Conservation (phyloP, 2,888 invertebrate genomes). For the Hypselothyrea guttata region DNA sequence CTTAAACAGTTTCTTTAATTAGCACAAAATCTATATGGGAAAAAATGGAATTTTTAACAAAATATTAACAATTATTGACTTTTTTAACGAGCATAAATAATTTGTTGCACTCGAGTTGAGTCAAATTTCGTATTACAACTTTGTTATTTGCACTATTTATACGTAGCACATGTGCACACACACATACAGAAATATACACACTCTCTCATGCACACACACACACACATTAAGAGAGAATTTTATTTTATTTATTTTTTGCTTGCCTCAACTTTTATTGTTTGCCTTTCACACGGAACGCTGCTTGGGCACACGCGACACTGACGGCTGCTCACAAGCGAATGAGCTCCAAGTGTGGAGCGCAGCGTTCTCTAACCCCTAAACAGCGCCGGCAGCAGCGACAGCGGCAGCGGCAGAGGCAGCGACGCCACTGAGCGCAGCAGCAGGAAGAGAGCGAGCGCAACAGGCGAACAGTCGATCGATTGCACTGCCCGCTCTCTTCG, state of each 20-base stretch:
- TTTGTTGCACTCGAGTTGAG: conserved; percentile 27
- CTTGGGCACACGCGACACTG: conserved; percentile 75
- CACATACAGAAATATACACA: conserved; percentile 17
- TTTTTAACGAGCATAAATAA: conserved; percentile 9
- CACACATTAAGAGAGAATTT: no score
- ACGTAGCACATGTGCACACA: conserved; percentile 21
- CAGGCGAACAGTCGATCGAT: conserved; percentile 9
- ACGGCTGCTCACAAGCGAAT: conserved; percentile 77
- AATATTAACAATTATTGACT: conserved; percentile 6
- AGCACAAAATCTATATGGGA: conserved; percentile 42
- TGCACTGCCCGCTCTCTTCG: no score
- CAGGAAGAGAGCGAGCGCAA: not conserved
- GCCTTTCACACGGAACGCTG: conserved; percentile 36
- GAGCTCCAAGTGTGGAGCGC: conserved; percentile 45
- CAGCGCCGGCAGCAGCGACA: conserved; percentile 8
- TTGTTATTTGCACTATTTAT: conserved; percentile 46
- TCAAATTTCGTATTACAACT: conserved; percentile 21
- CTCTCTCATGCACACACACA: conserved; percentile 18
- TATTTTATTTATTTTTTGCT: conserved; percentile 37
- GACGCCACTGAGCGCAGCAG: no score
- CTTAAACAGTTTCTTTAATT: conserved; percentile 51
- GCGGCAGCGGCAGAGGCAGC: not conserved
- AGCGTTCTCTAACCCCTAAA: conserved; percentile 38
- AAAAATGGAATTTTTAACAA: conserved; percentile 10
- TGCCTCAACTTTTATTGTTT: conserved; percentile 44